Percentiles rank a stretch among this genome's conserved stretches.
Evolutionary conservation across 2,888 invertebrate genomes (phyloP).

Genomic region (Lasioglossum zephyrum): DNA sequence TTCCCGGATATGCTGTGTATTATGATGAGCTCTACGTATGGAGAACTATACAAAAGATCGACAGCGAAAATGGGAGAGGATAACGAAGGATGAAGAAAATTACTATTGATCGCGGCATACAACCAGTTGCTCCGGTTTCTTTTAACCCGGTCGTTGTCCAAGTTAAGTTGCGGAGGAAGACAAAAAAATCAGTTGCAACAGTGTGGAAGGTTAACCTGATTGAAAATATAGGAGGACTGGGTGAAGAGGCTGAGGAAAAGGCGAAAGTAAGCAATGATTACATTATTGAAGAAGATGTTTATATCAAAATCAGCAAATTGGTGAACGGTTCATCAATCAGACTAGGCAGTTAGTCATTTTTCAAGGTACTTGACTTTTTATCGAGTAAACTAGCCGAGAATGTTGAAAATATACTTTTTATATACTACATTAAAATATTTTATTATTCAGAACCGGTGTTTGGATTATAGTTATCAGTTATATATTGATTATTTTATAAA

Average conservation of each 20-base stretch:
- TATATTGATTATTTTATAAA: too few species aligned
- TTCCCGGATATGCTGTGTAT: slow-evolving; percentile 27
- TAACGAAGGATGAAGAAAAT: slow-evolving; percentile 59
- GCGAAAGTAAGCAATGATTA: neutral
- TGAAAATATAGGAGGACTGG: neutral
- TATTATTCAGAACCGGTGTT: too few species aligned
- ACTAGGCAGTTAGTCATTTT: neutral
- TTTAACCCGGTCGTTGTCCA: slow-evolving; percentile 31
- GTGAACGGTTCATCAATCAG: neutral
- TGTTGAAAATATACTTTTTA: neutral
- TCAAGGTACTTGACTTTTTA: neutral
- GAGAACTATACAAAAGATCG: slow-evolving; percentile 16
- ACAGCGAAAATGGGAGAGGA: slow-evolving; percentile 27
- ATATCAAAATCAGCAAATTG: neutral
- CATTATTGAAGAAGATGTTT: neutral
- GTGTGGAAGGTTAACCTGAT: neutral
- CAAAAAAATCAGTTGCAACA: neutral
- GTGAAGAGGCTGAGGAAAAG: neutral
- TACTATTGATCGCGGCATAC: slow-evolving; percentile 61
- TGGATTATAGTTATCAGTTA: too few species aligned
- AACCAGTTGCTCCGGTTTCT: slow-evolving; percentile 70
- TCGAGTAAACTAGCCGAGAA: neutral
- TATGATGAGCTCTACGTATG: slow-evolving; percentile 12
- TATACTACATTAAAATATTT: too few species aligned
- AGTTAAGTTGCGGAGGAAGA: neutral